Base-by-base conservation (phyloP, 1,140 invertebrate genomes). In the Brachionus calyciflorus region DNA sequence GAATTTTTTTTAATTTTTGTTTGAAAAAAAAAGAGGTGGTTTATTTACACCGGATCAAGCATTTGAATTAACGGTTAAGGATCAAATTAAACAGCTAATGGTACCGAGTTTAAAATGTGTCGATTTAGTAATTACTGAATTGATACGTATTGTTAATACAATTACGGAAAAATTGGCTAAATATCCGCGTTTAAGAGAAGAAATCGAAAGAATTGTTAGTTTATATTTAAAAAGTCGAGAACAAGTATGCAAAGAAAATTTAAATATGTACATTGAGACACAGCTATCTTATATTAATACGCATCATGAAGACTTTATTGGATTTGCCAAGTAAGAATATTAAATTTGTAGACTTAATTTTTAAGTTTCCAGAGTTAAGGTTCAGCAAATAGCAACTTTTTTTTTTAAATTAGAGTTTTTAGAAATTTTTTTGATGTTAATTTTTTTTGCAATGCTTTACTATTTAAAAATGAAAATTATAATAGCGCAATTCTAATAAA, bases 251-350 rank as follows among this genome's bases (percentile, higher is more conserved):
- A 99, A 99, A 87, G 93, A 98, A 76, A 94, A 98, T 84, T 89
- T 99, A 26, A 86, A 93, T 53, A 86, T 98, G 78, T 87, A 98
- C 48, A 93, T 98, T 55, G 96, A 99, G 84, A 94, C 94, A 82
- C 96, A 99, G 87, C 87, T 99, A 77, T 94, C 96, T 9, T 99
- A 99, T 85, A 99, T 99, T 93, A 99, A 99, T 86, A 99, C 97
- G 46, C 99, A 99, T 87, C 97, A 99, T 83, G 97, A 99, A 88
- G 97, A 99, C 87, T 99, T 99, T 85, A 85, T 85, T 69, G 84
- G 84, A 10, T 85, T 85, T 82, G 46, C 40, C 40, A 65, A 65
- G 60, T 65, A 65, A 65, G 30, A 41, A 21, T 14, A 24, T 6
- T 26, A 17, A 17, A 5, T 17, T 51, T 51, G n/a, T n/a, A n/a